Evolutionary conservation across 1,140 invertebrate genomes (phyloP).

Genomic region (Aphidius ervi): DNA sequence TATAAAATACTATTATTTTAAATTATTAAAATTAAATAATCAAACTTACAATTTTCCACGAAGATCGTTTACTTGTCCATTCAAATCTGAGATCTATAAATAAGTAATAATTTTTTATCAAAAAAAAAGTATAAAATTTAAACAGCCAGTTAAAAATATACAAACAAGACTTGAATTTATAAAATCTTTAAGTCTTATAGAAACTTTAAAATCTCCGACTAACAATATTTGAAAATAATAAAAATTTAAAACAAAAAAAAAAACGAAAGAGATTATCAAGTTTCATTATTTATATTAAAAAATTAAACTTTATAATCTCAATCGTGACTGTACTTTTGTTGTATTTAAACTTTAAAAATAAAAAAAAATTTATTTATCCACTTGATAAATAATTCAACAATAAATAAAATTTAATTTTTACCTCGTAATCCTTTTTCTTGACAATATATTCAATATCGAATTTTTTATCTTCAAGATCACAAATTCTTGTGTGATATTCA

Average conservation of each 20-base stretch:
- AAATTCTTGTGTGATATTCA: constrained; percentile 84
- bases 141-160: not conserved
- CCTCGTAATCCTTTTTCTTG: constrained; percentile 96
- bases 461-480: constrained; percentile 87
- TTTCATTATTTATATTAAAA: not conserved
- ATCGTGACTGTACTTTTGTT: too few relatives aligned
- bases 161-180: too few relatives aligned
- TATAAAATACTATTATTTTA: too few relatives aligned
- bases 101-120: not conserved
- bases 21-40: too few relatives aligned
- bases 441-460: constrained; percentile 98
- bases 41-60: constrained; percentile 98
- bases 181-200: not conserved
- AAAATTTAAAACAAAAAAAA: too few relatives aligned
- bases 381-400: too few relatives aligned
- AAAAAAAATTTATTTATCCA: too few relatives aligned
- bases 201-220: not conserved
- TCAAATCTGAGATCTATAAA: constrained; percentile 91
- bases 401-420: constrained; percentile 32
- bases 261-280: not conserved
- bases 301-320: not conserved
- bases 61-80: constrained; percentile 99
- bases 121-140: not conserved
- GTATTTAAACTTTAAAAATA: too few relatives aligned
- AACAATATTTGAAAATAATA: too few relatives aligned